phyloP scores from a whole-genome alignment of 2,797 vertebrate genomes.

The Hybognathus amarus region DNA sequence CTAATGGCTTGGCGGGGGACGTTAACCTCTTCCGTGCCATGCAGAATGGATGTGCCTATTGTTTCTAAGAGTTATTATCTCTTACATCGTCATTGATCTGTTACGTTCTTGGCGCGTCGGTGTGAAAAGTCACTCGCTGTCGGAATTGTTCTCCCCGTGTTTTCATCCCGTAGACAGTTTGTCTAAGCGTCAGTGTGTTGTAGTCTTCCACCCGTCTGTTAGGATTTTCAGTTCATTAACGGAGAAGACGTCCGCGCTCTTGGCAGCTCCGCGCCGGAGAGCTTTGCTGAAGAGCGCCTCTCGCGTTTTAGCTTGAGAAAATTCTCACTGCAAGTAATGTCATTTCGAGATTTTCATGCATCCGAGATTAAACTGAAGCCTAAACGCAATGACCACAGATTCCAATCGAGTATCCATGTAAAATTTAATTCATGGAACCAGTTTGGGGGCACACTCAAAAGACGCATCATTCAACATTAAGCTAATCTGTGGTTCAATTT shows the following conservation, averaged over 20 bases:
- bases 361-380: conserved; percentile 29
- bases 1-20: conserved; percentile 45
- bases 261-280: conserved; percentile 25
- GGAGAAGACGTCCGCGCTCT: conserved; percentile 50
- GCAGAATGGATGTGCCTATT: not conserved
- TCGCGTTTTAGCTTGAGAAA: conserved; percentile 8
- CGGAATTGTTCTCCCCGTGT: conserved; percentile 33
- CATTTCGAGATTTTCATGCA: conserved; percentile 16
- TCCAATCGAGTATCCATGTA: conserved; percentile 62
- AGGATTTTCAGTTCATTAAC: conserved; percentile 57
- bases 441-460: conserved; percentile 65
- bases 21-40: conserved; percentile 35
- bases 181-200: conserved; percentile 55
- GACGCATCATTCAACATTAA: conserved; percentile 70
- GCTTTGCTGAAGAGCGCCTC: conserved; percentile 37
- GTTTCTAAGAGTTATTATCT: conserved; percentile 16
- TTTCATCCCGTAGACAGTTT: conserved; percentile 54
- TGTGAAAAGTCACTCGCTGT: conserved; percentile 30
- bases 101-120: not conserved
- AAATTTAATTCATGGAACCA: conserved; percentile 68
- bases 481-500: conserved; percentile 79
- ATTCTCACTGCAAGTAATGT: conserved; percentile 8
- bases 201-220: conserved; percentile 52
- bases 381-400: conserved; percentile 58
- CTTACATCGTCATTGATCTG: not conserved